Conservation (phyloP, 2,888 invertebrate species). For the Temnothorax ravouxi region DNA sequence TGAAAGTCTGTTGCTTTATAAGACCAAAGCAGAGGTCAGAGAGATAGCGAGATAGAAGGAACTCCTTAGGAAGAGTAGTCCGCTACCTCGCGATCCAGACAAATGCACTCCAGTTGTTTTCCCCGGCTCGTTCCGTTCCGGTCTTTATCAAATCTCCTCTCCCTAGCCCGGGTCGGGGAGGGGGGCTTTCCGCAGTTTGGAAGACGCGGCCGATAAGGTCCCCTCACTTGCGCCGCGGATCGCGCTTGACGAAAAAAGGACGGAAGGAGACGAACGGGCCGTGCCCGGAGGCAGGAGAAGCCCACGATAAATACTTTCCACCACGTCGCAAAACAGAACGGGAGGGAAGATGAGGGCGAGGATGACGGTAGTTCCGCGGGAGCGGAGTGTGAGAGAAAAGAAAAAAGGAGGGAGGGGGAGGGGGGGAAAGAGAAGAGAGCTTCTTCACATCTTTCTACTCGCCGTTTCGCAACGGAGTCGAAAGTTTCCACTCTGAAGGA, state of each 20-base stretch:
- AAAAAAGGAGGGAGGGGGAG: constrained; percentile 14
- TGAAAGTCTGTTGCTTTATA: constrained; percentile 76
- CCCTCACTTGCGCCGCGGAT: constrained; percentile 69
- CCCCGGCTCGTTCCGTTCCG: constrained; percentile 80
- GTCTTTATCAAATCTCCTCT: constrained; percentile 82
- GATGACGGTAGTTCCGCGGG: constrained; percentile 29
- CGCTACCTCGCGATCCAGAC: constrained; percentile 82
- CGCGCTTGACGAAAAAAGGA: constrained; percentile 78
- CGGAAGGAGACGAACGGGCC: constrained; percentile 46
- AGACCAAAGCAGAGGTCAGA: constrained; percentile 73
- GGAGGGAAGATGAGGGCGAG: constrained; percentile 53
- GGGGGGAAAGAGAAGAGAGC: constrained; percentile 52
- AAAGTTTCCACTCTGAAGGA: constrained; percentile 77
- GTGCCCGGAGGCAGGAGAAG: constrained; percentile 64
- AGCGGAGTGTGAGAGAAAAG: constrained; percentile 46
- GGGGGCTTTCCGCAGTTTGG: constrained; percentile 73
- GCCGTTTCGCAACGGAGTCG: constrained; percentile 70
- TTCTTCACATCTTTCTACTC: constrained; percentile 76
- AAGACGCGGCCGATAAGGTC: constrained; percentile 77
- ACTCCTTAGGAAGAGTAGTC: constrained; percentile 83
- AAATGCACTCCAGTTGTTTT: constrained; percentile 85
- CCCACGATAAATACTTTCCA: constrained; percentile 81
- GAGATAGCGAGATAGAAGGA: constrained; percentile 82
- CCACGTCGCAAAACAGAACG: constrained; percentile 72
- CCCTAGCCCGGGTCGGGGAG: constrained; percentile 71